A percentile compares a stretch with the other conserved stretches of the same genome.
phyloP scores from a whole-genome alignment of 2,113 vertebrate genomes.

The Lophochroa leadbeateri region DNA sequence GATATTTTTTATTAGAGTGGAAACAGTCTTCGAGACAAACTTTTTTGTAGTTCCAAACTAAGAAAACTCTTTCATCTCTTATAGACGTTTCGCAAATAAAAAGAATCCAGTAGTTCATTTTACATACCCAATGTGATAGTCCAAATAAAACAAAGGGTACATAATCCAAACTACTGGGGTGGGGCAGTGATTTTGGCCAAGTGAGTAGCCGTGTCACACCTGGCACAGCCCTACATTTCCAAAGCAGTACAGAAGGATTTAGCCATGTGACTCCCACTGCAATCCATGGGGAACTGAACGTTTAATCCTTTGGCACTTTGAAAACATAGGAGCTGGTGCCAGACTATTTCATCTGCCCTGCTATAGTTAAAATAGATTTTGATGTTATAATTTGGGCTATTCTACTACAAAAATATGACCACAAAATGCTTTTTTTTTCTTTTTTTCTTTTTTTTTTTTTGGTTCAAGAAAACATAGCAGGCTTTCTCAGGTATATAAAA shows the following conservation, averaged over 20 bases:
- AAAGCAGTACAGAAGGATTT: constrained; percentile 42
- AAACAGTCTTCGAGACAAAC: constrained; percentile 13
- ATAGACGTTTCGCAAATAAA: constrained; percentile 19
- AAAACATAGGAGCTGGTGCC: constrained; percentile 40
- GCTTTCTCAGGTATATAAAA: constrained; percentile 81
- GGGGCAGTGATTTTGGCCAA: constrained; percentile 37
- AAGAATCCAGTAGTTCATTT: constrained; percentile 46
- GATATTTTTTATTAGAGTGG: not conserved
- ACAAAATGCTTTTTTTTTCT: constrained; percentile 35
- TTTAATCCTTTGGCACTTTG: constrained; percentile 45
- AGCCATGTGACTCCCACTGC: constrained; percentile 28
- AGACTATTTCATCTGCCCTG: constrained; percentile 50
- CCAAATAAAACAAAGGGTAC: constrained; percentile 44
- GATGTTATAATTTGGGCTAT: constrained; percentile 54
- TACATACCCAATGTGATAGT: constrained; percentile 15
- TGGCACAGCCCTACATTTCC: constrained; percentile 54
- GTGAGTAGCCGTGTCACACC: not conserved
- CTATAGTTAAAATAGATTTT: constrained; percentile 69
- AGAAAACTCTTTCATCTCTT: constrained; percentile 2
- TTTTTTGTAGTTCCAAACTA: not conserved
- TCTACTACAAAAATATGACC: constrained; percentile 71
- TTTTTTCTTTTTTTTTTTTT: constrained; percentile 32
- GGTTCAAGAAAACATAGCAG: constrained; percentile 78
- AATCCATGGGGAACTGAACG: constrained; percentile 20
- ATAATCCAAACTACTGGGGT: constrained; percentile 36